A percentile compares a stretch with the other conserved stretches of the same genome.
phyloP scores from a whole-genome alignment of 2,797 vertebrate genomes.

The Australoheros facetus region DNA sequence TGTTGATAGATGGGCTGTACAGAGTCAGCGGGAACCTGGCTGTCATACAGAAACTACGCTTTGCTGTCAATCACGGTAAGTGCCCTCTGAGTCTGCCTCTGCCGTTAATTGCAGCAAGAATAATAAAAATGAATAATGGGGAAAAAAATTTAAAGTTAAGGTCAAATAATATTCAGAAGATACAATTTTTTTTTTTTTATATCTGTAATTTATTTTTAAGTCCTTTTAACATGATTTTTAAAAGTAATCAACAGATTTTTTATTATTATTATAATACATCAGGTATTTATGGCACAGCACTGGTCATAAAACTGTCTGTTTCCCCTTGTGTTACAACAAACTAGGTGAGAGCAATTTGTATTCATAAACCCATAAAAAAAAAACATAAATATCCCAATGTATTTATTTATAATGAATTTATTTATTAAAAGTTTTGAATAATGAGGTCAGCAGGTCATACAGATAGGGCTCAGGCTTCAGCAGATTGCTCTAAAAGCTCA shows the following conservation, averaged over 20 bases:
- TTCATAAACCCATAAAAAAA: no score
- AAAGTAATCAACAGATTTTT: not conserved
- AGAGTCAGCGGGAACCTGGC: slow-evolving; percentile 97
- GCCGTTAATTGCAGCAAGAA: no score
- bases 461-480: no score
- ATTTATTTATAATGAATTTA: not conserved
- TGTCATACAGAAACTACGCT: slow-evolving; percentile 96
- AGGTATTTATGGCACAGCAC: not conserved
- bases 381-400: no score
- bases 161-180: fast-evolving
- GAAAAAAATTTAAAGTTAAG: not conserved
- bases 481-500: not conserved
- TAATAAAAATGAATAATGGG: not conserved
- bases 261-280: not conserved
- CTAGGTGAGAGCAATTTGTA: no score
- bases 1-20: slow-evolving; percentile 92
- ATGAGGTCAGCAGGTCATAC: not conserved
- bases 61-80: slow-evolving; percentile 95
- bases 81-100: not conserved
- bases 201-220: not conserved
- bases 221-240: not conserved
- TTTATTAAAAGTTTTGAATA: not conserved
- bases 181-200: not conserved
- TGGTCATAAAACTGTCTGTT: no score
- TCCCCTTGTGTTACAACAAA: no score